phyloP scores from a whole-genome alignment of 1,140 invertebrate genomes.

The Cydia strobilella region DNA sequence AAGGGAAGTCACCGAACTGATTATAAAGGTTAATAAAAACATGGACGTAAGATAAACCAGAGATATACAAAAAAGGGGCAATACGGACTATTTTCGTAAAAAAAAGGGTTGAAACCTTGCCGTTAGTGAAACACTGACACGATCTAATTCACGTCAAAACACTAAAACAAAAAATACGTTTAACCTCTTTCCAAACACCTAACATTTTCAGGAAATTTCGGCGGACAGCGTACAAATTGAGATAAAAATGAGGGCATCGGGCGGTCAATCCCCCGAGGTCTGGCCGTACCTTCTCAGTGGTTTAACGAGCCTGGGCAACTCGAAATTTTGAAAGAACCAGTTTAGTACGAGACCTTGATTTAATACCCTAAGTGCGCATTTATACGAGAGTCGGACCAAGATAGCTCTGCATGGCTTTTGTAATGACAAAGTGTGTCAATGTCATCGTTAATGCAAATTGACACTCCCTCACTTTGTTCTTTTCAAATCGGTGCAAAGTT shows the following conservation, averaged over 20 bases:
- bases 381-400: too few species aligned
- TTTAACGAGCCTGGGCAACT: neutral
- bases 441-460: too few species aligned
- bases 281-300: constrained; percentile 37
- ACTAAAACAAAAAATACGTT: neutral
- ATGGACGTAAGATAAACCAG: too few species aligned
- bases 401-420: too few species aligned
- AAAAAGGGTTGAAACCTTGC: neutral
- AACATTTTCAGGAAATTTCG: constrained; percentile 20
- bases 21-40: too few species aligned
- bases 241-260: constrained; percentile 59
- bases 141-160: neutral
- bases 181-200: neutral
- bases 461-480: too few species aligned
- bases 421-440: too few species aligned
- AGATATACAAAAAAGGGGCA: too few species aligned
- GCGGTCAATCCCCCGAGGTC: constrained; percentile 51
- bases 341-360: neutral
- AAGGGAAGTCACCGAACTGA: too few species aligned
- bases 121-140: neutral
- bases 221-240: constrained; percentile 53
- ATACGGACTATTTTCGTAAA: too few species aligned
- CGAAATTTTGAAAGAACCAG: neutral
- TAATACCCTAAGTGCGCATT: too few species aligned
- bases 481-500: too few species aligned